Evolutionary conservation across 2,797 vertebrate species (phyloP), one percentile per base, ranked within the genome.

Genomic region (Alauda arvensis): DNA sequence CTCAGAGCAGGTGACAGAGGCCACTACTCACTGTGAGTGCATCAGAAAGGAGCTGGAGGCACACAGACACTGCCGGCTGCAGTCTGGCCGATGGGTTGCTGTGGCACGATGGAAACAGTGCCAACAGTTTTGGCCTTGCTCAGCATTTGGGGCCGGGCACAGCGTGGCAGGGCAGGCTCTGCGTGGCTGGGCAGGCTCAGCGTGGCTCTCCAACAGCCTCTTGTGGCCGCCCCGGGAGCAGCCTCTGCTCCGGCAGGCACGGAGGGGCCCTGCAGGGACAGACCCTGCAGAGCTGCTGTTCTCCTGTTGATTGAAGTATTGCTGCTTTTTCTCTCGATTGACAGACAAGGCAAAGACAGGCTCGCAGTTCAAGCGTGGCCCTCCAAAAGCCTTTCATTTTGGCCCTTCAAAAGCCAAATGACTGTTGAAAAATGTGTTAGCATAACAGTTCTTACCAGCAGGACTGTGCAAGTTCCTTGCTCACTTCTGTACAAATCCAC

Each of bases 221-320:
- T 94, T 81, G 92, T 85, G 94, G 93, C 87, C 87, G 93, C 87
- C 87, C 34, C 43, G 25, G 60, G 48, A 87, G 45, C 62, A n/a
- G 33, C 33, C 13, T 28, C 21, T 39, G 28, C 46, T 67, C 37
- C 51, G 7, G 52, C 40, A 14, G 25, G 11, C 48, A 1, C 11
- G 9, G 19, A 48, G 67, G 19, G 21, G 14, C 66, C 46, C 55
- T 31, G 17, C 6, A 9, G 8, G 34, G 43, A 17, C 5, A n/a
- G 6, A 8, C 17, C 10, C 31, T 63, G 57, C 51, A 33, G 48
- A 43, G 26, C 14, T 33, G 12, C 62, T 55, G 24, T 23, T 10
- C 31, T 61, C 39, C 25, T 61, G 53, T 11, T 68, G 62, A 31
- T 11, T 68, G 62, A 31, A 70, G 68, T 65, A 56, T 71, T 61